phyloP scores from a whole-genome alignment of 2,113 vertebrate genomes.

The Nerophis lumbriciformis region DNA sequence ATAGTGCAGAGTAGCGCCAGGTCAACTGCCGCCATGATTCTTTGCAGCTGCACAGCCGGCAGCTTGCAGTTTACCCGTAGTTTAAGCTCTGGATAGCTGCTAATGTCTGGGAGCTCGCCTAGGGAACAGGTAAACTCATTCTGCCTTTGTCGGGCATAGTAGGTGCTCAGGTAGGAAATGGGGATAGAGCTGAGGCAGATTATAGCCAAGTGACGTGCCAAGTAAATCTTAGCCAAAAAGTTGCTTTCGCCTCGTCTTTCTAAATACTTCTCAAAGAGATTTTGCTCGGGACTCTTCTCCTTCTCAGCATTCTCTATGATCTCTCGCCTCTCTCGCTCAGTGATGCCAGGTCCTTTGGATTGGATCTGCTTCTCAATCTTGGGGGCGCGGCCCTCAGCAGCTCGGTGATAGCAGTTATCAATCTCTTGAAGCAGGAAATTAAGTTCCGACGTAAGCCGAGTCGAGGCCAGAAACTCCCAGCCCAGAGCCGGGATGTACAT shows the following conservation, averaged over 20 bases:
- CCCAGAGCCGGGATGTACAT: constrained; percentile 97
- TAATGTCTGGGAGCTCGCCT: constrained; percentile 85
- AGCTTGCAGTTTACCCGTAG: constrained; percentile 93
- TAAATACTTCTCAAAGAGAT: constrained; percentile 97
- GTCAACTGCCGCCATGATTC: constrained; percentile 93
- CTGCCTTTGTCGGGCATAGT: constrained; percentile 93
- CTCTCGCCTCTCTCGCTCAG: constrained; percentile 87
- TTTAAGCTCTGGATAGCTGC: constrained; percentile 75
- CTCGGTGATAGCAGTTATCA: constrained; percentile 98
- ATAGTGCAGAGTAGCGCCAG: constrained; percentile 89
- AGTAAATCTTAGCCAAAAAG: constrained; percentile 93
- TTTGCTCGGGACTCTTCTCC: constrained; percentile 98
- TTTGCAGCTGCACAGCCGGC: constrained; percentile 92
- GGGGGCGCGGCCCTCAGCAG: constrained; percentile 92
- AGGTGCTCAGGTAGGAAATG: constrained; percentile 91
- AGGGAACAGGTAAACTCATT: constrained; percentile 94
- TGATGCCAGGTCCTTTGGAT: constrained; percentile 95
- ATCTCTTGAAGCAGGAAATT: constrained; percentile 99
- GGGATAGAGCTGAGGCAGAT: constrained; percentile 95
- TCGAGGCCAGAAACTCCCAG: constrained; percentile 97
- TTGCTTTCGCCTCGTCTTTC: constrained; percentile 95
- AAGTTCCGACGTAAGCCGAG: constrained; percentile 96
- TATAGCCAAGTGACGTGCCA: constrained; percentile 89
- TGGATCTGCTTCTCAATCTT: constrained; percentile 99
- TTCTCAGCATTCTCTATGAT: constrained; percentile 99